Base-by-base conservation (phyloP, 2,797 vertebrate genomes). In the Eulemur rubriventer region DNA sequence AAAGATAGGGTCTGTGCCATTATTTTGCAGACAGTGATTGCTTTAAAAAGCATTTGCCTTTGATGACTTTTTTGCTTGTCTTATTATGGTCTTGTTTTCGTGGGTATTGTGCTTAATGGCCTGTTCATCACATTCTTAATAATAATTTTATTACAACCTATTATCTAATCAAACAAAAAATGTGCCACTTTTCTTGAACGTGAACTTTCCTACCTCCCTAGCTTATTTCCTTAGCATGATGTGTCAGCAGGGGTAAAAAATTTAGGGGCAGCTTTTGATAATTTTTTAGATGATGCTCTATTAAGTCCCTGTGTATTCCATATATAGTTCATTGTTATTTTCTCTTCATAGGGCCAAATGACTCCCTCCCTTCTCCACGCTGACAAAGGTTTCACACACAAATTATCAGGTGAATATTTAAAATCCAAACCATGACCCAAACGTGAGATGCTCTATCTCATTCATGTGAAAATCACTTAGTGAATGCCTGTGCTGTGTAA, bases 401-500 rank as follows among this genome's bases (percentile, higher is more conserved):
- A 79, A 79, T 55, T 82, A 20, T 52, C 69, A 86, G 57, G 10
- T 30, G 91, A 88, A 41, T 89, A 76, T 50, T 30, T 92, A 52
- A 86, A 81, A 86, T 57, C 43, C 30, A 94, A 72, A 43, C 48
- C 61, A 9, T n/a, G 5, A 30, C 35, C 18, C n/a, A 61, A 67
- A 30, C 11, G 52, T 14, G 41, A 80, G n/a, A 41, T 6, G 20
- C 17, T 83, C 20, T 1, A 3, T 92, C 61, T 89, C 43, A 92
- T 78, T 96, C 35, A 63, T 50, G 24, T 87, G 61, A 88, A 89
- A 90, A 93, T 73, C 65, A 57, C 57, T 95, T 75, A 79, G 8
- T 46, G 52, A 88, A 59, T 84, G 79, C 35, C 72, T 72, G 35
- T 86, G 83, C 46, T 85, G 7, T 57, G 26, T 52, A 72, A 30